These are phyloP conservation scores for Aleiodes sp. DNA, from an alignment of 1,140 invertebrate species.

Conservation along the genomic window DNA sequence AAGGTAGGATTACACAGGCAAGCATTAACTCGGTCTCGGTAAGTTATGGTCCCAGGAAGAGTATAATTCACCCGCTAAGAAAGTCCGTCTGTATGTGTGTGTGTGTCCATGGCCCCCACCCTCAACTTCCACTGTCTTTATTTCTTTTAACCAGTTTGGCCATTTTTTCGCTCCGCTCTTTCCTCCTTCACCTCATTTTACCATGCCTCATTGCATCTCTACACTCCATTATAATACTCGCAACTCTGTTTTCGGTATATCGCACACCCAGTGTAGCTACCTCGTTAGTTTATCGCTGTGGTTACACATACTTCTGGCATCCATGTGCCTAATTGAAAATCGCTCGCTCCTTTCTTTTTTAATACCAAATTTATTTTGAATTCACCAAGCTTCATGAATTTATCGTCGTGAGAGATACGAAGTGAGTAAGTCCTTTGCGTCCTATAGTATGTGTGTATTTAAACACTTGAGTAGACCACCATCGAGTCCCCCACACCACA, in stretches of 20 bases:
- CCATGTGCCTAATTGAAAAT: conserved; percentile 50
- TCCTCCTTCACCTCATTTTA: background rate
- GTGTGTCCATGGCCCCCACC: background rate
- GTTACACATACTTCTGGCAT: conserved; percentile 23
- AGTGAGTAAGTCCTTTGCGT: background rate
- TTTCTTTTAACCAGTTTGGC: conserved; percentile 1
- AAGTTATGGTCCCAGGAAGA: conserved; percentile 55
- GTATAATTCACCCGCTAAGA: conserved; percentile 55
- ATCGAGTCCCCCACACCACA: background rate
- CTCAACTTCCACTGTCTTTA: conserved; percentile 10
- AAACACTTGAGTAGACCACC: background rate
- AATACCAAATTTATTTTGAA: background rate
- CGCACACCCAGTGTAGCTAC: conserved; percentile 32
- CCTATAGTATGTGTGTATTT: background rate
- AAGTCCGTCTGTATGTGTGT: conserved; percentile 33
- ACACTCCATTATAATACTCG: background rate
- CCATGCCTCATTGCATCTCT: background rate
- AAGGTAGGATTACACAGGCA: conserved; percentile 58
- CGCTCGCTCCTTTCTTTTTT: conserved; percentile 45
- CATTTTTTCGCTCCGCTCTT: background rate
- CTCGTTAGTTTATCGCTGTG: conserved; percentile 55
- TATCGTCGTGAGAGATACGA: conserved; percentile 5
- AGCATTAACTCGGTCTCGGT: conserved; percentile 58
- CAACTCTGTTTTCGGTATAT: conserved; percentile 5
- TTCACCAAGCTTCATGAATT: conserved; percentile 23